Percentiles rank a stretch among this genome's conserved stretches.
phyloP scores from a whole-genome alignment of 2,797 vertebrate genomes.

The Potorous gilbertii region DNA sequence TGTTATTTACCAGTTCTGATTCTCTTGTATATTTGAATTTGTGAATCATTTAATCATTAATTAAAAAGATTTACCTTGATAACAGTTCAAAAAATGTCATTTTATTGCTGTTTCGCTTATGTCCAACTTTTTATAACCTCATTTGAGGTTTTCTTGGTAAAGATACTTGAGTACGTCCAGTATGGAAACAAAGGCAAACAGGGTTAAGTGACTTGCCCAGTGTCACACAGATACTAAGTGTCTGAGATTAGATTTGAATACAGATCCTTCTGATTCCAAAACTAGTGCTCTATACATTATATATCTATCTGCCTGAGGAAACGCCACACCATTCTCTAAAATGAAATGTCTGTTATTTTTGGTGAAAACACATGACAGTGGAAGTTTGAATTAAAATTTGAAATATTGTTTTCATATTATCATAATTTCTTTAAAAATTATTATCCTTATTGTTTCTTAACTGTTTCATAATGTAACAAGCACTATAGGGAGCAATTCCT shows the following conservation, averaged over 20 bases:
- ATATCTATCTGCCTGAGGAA: background rate
- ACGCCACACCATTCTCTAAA: background rate
- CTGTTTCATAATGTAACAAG: background rate
- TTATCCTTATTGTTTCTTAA: slow-evolving; percentile 1
- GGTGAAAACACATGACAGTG: background rate
- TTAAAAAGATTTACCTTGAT: background rate
- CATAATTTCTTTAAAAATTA: background rate
- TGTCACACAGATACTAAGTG: background rate
- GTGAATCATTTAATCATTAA: slow-evolving; percentile 35
- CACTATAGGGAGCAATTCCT: background rate
- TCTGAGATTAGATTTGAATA: background rate
- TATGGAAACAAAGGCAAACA: background rate
- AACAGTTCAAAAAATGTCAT: background rate
- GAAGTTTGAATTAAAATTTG: slow-evolving; percentile 8
- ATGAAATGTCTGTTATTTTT: background rate
- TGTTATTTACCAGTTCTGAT: background rate
- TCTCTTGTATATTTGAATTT: slow-evolving; percentile 15
- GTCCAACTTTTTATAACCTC: background rate
- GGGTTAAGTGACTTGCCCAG: background rate
- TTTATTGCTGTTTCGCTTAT: background rate
- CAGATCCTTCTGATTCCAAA: background rate
- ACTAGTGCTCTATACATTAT: rapidly evolving
- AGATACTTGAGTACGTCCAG: background rate
- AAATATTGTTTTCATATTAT: background rate
- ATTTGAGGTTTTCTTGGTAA: background rate